phyloP scores from a whole-genome alignment of 2,113 vertebrate species.

The Corynorhinus townsendii region DNA sequence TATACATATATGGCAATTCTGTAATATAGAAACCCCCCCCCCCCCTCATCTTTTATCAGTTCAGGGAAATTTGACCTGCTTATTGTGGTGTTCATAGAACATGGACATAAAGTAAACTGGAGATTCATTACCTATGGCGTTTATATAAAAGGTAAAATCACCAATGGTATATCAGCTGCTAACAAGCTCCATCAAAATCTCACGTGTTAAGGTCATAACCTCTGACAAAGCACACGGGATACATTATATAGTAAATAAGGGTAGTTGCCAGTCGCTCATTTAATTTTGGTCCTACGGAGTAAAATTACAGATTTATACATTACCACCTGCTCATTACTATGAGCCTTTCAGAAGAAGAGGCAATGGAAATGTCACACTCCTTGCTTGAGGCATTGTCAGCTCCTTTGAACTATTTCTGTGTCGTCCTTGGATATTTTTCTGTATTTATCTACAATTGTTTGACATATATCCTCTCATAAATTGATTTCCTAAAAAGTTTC shows the following conservation, averaged over 20 bases:
- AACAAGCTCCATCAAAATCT: neutral
- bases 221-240: neutral
- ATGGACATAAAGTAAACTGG: neutral
- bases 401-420: neutral
- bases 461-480: neutral
- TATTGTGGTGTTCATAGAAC: neutral
- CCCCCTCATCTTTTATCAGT: too few relatives aligned
- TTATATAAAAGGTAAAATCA: neutral
- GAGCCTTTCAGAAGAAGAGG: neutral
- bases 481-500: neutral
- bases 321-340: neutral
- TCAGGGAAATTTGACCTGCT: too few relatives aligned
- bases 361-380: neutral
- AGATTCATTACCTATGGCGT: neutral
- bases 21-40: too few relatives aligned
- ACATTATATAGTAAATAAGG: neutral
- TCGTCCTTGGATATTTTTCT: neutral
- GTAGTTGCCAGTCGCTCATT: neutral
- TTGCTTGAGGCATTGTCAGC: too few relatives aligned
- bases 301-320: neutral
- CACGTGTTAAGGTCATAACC: neutral
- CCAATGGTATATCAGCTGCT: neutral
- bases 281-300: accelerated
- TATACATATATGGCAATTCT: too few relatives aligned
- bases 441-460: neutral